Evolutionary conservation across 1,140 invertebrate genomes (phyloP).

Genomic region (Limonius californicus): DNA sequence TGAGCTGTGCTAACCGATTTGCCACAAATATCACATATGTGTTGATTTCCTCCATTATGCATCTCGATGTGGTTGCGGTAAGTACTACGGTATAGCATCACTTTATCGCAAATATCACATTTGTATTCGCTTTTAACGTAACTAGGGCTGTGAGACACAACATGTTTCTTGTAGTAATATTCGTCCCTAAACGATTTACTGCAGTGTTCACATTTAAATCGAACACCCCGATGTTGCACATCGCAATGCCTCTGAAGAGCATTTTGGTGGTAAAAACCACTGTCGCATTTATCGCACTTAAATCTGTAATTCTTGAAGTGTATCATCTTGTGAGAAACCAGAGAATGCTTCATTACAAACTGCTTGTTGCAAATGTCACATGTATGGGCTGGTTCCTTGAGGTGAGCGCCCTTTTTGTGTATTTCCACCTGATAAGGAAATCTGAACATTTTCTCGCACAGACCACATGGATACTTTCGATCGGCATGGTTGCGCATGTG

Average conservation of each 20-base stretch:
- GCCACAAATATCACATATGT: slow-evolving; percentile 46
- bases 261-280: not conserved
- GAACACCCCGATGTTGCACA: not conserved
- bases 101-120: slow-evolving; percentile 43
- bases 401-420: slow-evolving; percentile 16
- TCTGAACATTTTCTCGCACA: slow-evolving; percentile 6
- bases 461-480: not conserved
- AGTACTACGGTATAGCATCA: slow-evolving; percentile 37
- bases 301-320: not conserved
- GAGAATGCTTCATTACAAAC: not conserved
- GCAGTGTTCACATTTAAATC: slow-evolving; percentile 14
- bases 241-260: not conserved
- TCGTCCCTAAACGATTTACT: not conserved
- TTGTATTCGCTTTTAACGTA: not conserved
- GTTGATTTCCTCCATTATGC: too few relatives aligned
- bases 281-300: slow-evolving; percentile 4
- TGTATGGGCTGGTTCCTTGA: slow-evolving; percentile 12
- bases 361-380: slow-evolving; percentile 21
- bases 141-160: not conserved
- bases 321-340: not conserved
- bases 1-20: slow-evolving; percentile 59
- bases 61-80: slow-evolving; percentile 34
- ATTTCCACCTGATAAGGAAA: not conserved
- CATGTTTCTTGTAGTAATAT: not conserved
- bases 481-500: slow-evolving; percentile 43